Percentiles rank a stretch among this genome's conserved stretches.
Evolutionary conservation across 1,140 invertebrate genomes (phyloP).

Genomic region (Leptinotarsa undecemlineata): DNA sequence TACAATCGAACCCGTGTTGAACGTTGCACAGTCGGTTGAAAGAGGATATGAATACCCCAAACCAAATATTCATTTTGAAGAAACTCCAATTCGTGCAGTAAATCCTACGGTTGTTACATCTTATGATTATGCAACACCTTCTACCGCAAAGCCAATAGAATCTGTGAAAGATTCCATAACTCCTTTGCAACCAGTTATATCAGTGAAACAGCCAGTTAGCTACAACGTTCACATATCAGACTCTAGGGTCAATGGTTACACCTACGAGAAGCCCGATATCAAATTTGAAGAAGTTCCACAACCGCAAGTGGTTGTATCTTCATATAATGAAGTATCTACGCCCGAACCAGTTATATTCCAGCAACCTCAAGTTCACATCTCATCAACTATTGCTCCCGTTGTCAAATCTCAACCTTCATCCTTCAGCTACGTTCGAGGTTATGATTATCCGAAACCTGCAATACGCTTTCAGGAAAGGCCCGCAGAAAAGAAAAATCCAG

Average conservation of each 20-base stretch:
- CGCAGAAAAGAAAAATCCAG: constrained; percentile 30
- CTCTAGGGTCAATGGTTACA: constrained; percentile 38
- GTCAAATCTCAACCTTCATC: constrained; percentile 11
- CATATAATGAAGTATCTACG: constrained; percentile 20
- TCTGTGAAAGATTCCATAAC: neutral
- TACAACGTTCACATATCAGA: constrained; percentile 13
- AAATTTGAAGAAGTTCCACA: constrained; percentile 40
- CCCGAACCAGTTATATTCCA: constrained; percentile 20
- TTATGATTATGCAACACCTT: neutral
- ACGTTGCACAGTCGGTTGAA: constrained; percentile 31
- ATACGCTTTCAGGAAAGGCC: constrained; percentile 49
- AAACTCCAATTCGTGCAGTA: constrained; percentile 36
- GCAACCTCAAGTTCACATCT: constrained; percentile 30
- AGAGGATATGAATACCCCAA: constrained; percentile 56
- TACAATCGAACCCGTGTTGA: neutral
- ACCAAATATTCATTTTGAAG: constrained; percentile 56
- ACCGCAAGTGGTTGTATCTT: neutral
- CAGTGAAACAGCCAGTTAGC: neutral
- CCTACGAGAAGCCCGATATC: constrained; percentile 43
- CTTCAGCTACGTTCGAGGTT: constrained; percentile 42
- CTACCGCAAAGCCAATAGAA: neutral
- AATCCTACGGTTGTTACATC: neutral
- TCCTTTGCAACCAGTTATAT: neutral
- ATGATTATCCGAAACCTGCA: constrained; percentile 56
- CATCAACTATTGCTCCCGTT: constrained; percentile 26